These are phyloP conservation scores for Lepidochrysops patricia DNA, from an alignment of 2,888 invertebrate genomes.

Conservation along the genomic window DNA sequence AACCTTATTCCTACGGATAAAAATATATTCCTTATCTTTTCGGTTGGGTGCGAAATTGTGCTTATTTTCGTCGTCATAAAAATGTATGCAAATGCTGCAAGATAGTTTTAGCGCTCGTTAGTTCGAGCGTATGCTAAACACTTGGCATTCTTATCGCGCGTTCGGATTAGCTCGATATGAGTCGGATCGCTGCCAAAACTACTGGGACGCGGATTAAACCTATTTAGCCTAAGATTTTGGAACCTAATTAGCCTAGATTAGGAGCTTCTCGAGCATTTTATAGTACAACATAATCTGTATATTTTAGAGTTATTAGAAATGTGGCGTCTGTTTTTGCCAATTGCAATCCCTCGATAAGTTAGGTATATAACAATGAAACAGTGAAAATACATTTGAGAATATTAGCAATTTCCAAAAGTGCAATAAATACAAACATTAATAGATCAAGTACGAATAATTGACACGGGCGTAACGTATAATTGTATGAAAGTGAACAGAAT, in stretches of 20 bases:
- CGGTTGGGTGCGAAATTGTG: background rate
- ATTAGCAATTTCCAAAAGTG: too few relatives aligned
- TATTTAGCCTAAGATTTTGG: background rate
- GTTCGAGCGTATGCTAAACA: slow-evolving; percentile 14
- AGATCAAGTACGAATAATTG: too few relatives aligned
- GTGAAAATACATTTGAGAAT: too few relatives aligned
- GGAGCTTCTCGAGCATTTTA: background rate
- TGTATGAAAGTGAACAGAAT: too few relatives aligned
- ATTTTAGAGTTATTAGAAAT: too few relatives aligned
- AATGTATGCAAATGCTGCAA: slow-evolving; percentile 6
- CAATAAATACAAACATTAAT: too few relatives aligned
- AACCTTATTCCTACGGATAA: background rate
- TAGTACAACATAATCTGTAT: background rate
- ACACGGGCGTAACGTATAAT: too few relatives aligned
- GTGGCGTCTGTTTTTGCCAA: too few relatives aligned
- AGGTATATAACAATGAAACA: too few relatives aligned
- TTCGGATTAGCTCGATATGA: slow-evolving; percentile 15
- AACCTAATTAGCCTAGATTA: slow-evolving; percentile 14
- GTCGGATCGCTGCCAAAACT: slow-evolving; percentile 21
- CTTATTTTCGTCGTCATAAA: background rate
- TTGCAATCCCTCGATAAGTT: too few relatives aligned
- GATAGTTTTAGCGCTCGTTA: slow-evolving; percentile 8
- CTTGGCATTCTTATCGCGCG: slow-evolving; percentile 16
- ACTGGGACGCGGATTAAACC: slow-evolving; percentile 12
- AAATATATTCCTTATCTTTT: background rate